Conservation (phyloP, 2,113 vertebrate genomes). For the Forbesichthys papilliferus region DNA sequence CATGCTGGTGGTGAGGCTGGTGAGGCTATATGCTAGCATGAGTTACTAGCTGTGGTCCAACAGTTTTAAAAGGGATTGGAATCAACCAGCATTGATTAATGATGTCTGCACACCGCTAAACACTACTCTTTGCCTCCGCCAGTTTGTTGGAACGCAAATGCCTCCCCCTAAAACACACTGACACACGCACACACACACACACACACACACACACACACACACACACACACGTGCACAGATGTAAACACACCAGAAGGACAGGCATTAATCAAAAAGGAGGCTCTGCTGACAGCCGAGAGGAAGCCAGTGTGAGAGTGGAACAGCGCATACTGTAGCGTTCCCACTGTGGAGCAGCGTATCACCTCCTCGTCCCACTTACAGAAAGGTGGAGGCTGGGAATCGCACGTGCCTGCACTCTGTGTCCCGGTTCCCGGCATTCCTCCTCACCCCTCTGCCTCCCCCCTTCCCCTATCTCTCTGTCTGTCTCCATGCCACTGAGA, state of each 20-base stretch:
- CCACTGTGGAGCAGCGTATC: neutral
- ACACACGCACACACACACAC: slow-evolving; percentile 22
- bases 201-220: slow-evolving; percentile 1
- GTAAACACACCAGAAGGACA: slow-evolving; percentile 13
- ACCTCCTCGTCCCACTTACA: neutral
- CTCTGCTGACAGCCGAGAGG: neutral
- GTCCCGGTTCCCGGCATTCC: neutral
- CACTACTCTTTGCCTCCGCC: slow-evolving; percentile 22
- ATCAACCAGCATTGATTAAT: slow-evolving; percentile 59
- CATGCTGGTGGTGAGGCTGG: slow-evolving; percentile 59
- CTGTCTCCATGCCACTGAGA: slow-evolving; percentile 43
- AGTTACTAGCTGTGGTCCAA: slow-evolving; percentile 36
- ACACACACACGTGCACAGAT: neutral
- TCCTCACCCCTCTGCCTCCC: neutral
- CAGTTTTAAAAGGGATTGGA: slow-evolving; percentile 45
- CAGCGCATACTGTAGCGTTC: neutral
- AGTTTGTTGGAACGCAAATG: slow-evolving; percentile 8
- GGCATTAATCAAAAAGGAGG: slow-evolving; percentile 13
- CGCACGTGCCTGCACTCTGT: too few relatives aligned
- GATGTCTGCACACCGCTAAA: slow-evolving; percentile 51
- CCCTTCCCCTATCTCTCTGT: neutral
- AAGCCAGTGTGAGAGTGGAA: neutral
- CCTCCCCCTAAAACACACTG: slow-evolving; percentile 3
- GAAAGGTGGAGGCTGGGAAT: too few relatives aligned
- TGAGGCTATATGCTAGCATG: slow-evolving; percentile 38